Percentiles rank a stretch among this genome's conserved stretches.
Conservation (phyloP, 2,888 invertebrate genomes). For the Doris montereyensis region DNA sequence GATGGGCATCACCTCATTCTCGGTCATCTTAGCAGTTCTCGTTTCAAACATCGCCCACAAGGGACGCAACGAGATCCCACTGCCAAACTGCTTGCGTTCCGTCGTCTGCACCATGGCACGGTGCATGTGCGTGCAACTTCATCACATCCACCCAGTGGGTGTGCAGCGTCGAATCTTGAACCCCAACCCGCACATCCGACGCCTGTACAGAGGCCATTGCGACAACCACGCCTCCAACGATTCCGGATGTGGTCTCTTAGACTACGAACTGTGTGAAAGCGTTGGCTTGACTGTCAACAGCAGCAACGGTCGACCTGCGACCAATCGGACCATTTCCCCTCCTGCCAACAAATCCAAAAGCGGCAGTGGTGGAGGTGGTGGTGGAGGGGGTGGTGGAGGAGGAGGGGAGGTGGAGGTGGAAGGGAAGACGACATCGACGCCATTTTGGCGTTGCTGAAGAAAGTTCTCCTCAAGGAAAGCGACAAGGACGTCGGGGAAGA, state of each 20-base stretch:
- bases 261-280: slow-evolving; percentile 49
- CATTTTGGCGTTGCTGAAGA: slow-evolving; percentile 56
- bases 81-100: slow-evolving; percentile 52
- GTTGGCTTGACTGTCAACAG: not conserved
- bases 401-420: not conserved
- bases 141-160: slow-evolving; percentile 34
- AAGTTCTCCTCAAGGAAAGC: slow-evolving; percentile 57
- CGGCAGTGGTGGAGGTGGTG: not conserved
- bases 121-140: slow-evolving; percentile 54
- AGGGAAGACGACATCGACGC: slow-evolving; percentile 52
- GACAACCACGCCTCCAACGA: slow-evolving; percentile 57
- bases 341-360: not conserved
- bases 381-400: not conserved
- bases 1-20: slow-evolving; percentile 72
- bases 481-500: slow-evolving; percentile 54
- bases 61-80: slow-evolving; percentile 55
- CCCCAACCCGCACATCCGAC: slow-evolving; percentile 12
- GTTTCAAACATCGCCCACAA: slow-evolving; percentile 72
- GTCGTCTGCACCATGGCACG: slow-evolving; percentile 50
- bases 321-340: too few species aligned
- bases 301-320: too few species aligned
- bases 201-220: slow-evolving; percentile 44
- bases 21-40: slow-evolving; percentile 70
- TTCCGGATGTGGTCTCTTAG: slow-evolving; percentile 61
- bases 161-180: not conserved